Conservation (phyloP, 2,797 vertebrate genomes). For the Falco naumanni region DNA sequence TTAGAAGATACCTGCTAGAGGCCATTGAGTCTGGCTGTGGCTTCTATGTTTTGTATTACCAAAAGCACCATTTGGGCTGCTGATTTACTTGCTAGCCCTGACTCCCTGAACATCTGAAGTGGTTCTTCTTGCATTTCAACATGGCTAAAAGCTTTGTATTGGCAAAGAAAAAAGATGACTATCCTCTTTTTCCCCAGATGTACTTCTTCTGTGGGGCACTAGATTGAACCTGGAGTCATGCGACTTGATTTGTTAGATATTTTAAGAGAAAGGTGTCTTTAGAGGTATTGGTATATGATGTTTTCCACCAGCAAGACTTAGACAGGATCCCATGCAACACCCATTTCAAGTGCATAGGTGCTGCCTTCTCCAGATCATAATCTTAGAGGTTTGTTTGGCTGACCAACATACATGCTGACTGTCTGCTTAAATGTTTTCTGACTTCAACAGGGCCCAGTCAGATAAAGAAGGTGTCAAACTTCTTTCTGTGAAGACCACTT, state of each 20-base stretch:
- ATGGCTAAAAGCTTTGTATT: neutral
- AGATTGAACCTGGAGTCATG: neutral
- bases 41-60: neutral
- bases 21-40: neutral
- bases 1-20: neutral
- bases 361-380: neutral
- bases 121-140: neutral
- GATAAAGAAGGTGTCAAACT: conserved; percentile 94
- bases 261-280: neutral
- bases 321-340: neutral
- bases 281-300: neutral
- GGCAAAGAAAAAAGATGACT: neutral
- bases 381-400: neutral
- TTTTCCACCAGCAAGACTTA: neutral
- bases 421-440: conserved; percentile 63
- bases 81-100: neutral
- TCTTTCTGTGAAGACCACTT: conserved; percentile 90
- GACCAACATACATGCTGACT: neutral
- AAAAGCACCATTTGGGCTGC: neutral
- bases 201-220: neutral
- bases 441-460: conserved; percentile 83
- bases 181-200: neutral
- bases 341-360: neutral
- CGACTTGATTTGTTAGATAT: neutral
- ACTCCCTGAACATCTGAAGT: neutral